Percentiles rank a stretch among this genome's conserved stretches.
These are phyloP conservation scores for Caenorhabditis virilis DNA, from an alignment of 2,888 invertebrate species.

Conservation along the genomic window DNA sequence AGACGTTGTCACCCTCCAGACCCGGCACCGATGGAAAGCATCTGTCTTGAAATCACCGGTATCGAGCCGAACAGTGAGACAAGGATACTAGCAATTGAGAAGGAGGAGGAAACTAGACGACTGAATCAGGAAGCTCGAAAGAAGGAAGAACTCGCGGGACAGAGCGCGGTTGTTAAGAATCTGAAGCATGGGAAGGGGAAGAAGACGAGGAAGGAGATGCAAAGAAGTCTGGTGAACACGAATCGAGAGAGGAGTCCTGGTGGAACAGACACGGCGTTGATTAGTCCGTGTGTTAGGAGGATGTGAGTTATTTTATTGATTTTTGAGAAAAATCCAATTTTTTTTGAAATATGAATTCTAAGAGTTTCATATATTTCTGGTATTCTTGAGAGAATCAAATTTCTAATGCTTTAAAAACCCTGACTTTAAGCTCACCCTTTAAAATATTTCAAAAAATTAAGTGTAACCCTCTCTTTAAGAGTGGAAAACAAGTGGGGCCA, in stretches of 20 bases:
- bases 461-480: too few species aligned
- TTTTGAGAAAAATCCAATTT: background rate
- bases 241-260: slow-evolving; percentile 54
- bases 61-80: slow-evolving; percentile 69
- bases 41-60: slow-evolving; percentile 69
- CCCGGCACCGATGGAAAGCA: slow-evolving; percentile 68
- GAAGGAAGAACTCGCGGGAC: slow-evolving; percentile 36
- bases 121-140: slow-evolving; percentile 43
- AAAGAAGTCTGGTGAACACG: slow-evolving; percentile 36
- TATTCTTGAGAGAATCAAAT: too few species aligned
- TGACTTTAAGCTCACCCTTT: too few species aligned
- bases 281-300: slow-evolving; percentile 39
- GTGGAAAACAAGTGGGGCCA: too few species aligned
- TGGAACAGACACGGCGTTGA: slow-evolving; percentile 52
- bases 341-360: too few species aligned
- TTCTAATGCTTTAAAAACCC: too few species aligned
- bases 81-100: slow-evolving; percentile 50
- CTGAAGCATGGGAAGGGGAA: slow-evolving; percentile 43
- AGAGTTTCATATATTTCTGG: too few species aligned
- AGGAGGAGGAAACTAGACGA: slow-evolving; percentile 50
- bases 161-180: slow-evolving; percentile 33
- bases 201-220: slow-evolving; percentile 25
- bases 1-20: slow-evolving; percentile 56
- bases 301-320: slow-evolving; percentile 16
- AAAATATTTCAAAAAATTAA: too few species aligned